These are phyloP conservation scores for Apocrypta bakeri DNA, from an alignment of 1,140 invertebrate species.

Conservation along the genomic window DNA sequence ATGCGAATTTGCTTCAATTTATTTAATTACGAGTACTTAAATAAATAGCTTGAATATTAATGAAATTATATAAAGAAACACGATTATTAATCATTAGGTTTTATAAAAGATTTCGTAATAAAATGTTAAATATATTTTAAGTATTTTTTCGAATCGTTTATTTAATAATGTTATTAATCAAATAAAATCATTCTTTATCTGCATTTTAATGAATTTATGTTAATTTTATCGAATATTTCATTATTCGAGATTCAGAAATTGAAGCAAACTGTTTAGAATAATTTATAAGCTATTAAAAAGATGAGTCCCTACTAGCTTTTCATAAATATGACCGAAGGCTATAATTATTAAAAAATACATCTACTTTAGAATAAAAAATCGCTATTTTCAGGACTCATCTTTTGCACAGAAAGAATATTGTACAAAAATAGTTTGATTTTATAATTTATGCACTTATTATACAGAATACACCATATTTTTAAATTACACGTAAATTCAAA, in stretches of 20 bases:
- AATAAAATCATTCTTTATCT: too few species aligned
- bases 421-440: background rate
- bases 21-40: background rate
- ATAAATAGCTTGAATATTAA: too few species aligned
- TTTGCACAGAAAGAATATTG: slow-evolving; percentile 12
- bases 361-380: background rate
- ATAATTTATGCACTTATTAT: background rate
- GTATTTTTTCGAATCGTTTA: too few species aligned
- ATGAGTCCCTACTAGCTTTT: background rate
- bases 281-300: background rate
- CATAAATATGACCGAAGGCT: background rate
- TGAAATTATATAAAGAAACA: too few species aligned
- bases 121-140: too few species aligned
- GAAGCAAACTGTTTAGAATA: slow-evolving; percentile 11
- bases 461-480: too few species aligned
- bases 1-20: background rate
- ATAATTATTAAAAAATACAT: background rate
- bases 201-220: too few species aligned
- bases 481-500: too few species aligned
- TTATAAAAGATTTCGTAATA: too few species aligned
- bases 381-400: background rate
- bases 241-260: slow-evolving; percentile 12
- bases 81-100: too few species aligned
- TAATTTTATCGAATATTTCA: background rate
- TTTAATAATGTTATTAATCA: too few species aligned